Conservation (phyloP, 2,888 invertebrate genomes). For the Agonopterix alstromeriana region DNA sequence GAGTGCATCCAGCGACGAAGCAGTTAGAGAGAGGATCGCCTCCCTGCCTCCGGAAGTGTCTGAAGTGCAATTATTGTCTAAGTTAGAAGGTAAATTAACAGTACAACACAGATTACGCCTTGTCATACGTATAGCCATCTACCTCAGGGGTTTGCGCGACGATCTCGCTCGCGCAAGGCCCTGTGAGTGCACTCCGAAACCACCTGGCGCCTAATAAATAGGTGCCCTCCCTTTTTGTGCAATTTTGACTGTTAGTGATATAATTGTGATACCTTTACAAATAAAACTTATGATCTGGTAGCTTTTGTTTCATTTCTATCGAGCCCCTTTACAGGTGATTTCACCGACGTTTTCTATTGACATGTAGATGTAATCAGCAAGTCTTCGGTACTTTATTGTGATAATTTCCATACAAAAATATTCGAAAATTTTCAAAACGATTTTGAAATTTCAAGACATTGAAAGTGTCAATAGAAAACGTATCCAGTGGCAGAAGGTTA, state of each 20-base stretch:
- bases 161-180: neutral
- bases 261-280: conserved; percentile 6
- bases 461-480: conserved; percentile 1
- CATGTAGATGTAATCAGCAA: conserved; percentile 1
- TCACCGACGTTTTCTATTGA: conserved; percentile 7
- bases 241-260: conserved; percentile 4
- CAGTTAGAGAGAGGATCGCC: conserved; percentile 93
- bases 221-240: neutral
- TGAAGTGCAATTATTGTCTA: conserved; percentile 89
- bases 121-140: conserved; percentile 11
- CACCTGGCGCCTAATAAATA: neutral
- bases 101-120: conserved; percentile 16
- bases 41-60: conserved; percentile 96
- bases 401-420: too few species aligned
- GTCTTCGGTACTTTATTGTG: too few species aligned
- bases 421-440: too few species aligned
- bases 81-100: conserved; percentile 83
- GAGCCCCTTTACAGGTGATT: conserved; percentile 1
- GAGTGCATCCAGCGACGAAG: conserved; percentile 96
- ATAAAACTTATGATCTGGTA: conserved; percentile 2
- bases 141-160: neutral
- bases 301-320: conserved; percentile 22
- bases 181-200: conserved; percentile 1
- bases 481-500: conserved; percentile 1
- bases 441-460: too few species aligned